phyloP scores from a whole-genome alignment of 2,888 invertebrate species.

The Mythimna ferrago region DNA sequence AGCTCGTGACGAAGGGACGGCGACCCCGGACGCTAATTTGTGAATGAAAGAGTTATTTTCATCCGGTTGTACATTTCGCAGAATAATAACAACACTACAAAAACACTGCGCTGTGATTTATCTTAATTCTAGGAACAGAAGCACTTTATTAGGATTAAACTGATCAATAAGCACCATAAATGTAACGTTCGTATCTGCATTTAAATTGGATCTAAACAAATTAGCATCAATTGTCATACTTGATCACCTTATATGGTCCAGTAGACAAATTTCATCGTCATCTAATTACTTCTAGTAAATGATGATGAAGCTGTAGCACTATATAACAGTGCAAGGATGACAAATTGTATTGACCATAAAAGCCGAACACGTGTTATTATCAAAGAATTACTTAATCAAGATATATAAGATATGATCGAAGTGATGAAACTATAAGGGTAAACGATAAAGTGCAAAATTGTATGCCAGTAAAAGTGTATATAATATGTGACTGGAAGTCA shows the following conservation, averaged over 20 bases:
- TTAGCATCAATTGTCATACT: constrained; percentile 45
- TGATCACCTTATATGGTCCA: constrained; percentile 41
- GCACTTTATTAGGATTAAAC: constrained; percentile 42
- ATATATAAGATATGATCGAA: constrained; percentile 6
- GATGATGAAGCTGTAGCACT: constrained; percentile 67
- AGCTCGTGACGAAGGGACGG: constrained; percentile 66
- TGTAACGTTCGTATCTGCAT: constrained; percentile 58
- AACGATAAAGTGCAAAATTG: constrained; percentile 26
- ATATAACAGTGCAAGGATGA: constrained; percentile 64
- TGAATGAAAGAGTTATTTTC: constrained; percentile 65
- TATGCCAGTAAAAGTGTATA: constrained; percentile 3
- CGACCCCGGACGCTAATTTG: constrained; percentile 73
- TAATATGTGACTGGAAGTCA: constrained; percentile 48
- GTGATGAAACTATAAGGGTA: constrained; percentile 17
- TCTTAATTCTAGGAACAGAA: constrained; percentile 58
- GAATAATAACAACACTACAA: constrained; percentile 26
- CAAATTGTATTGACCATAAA: constrained; percentile 70
- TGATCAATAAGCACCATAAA: constrained; percentile 49
- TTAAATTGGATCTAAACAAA: constrained; percentile 57
- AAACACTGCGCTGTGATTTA: constrained; percentile 39
- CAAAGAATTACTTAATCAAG: constrained; percentile 33
- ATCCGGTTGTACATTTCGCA: constrained; percentile 64
- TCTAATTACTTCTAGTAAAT: constrained; percentile 70
- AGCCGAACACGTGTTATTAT: constrained; percentile 66
- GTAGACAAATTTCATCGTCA: constrained; percentile 44